These are phyloP conservation scores for Pachyramphus minor DNA, from an alignment of 2,113 vertebrate species.

Conservation along the genomic window DNA sequence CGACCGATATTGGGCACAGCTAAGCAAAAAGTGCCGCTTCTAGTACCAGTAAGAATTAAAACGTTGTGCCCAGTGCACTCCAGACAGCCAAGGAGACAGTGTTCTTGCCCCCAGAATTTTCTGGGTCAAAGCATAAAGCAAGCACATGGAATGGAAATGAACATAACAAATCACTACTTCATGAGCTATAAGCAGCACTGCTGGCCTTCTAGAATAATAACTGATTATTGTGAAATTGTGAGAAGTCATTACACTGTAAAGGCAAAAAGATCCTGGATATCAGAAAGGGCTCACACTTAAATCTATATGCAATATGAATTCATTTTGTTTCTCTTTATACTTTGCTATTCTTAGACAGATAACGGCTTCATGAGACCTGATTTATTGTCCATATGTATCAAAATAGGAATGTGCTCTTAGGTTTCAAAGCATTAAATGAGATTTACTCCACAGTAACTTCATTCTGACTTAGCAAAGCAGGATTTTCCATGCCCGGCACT, in stretches of 20 bases:
- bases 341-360: slow-evolving; percentile 33
- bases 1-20: not conserved
- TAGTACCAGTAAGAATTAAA: not conserved
- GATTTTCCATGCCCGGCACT: slow-evolving; percentile 54
- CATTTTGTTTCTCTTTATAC: slow-evolving; percentile 49
- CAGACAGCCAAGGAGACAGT: not conserved
- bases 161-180: not conserved
- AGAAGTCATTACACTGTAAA: not conserved
- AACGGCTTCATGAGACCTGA: slow-evolving; percentile 20
- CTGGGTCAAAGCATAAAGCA: not conserved
- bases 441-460: slow-evolving; percentile 67
- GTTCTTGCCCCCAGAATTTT: not conserved
- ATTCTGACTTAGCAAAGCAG: slow-evolving; percentile 60
- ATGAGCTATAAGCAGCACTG: not conserved
- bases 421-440: slow-evolving; percentile 65
- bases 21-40: not conserved
- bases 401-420: slow-evolving; percentile 46
- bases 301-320: slow-evolving; percentile 30
- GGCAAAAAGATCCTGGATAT: not conserved
- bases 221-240: not conserved
- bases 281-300: not conserved
- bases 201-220: not conserved
- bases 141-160: not conserved
- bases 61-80: not conserved
- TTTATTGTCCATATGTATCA: slow-evolving; percentile 50